These are phyloP conservation scores for Bambusicola thoracicus DNA, from an alignment of 2,113 vertebrate species.

Conservation along the genomic window DNA sequence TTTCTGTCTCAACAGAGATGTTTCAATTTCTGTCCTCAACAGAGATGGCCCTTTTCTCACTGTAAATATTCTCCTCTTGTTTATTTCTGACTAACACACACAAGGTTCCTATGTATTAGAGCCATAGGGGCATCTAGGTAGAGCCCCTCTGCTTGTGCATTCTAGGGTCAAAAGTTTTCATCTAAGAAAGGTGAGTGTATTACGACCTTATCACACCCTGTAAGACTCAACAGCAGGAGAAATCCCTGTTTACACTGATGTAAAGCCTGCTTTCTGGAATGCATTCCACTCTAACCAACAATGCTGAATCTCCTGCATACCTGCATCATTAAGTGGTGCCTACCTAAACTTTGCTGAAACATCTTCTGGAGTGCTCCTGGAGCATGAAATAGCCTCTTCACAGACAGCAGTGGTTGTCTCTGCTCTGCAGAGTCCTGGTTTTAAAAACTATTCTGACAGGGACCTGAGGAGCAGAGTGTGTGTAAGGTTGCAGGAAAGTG, in stretches of 20 bases:
- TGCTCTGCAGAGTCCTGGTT: neutral
- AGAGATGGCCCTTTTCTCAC: neutral
- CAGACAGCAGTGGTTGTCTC: neutral
- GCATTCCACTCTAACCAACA: neutral
- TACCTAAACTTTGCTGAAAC: neutral
- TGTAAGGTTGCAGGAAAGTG: neutral
- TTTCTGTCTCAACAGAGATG: neutral
- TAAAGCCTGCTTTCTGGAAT: neutral
- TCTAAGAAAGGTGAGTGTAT: neutral
- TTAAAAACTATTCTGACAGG: neutral
- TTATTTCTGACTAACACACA: neutral
- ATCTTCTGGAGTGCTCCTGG: rapidly evolving
- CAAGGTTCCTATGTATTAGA: neutral
- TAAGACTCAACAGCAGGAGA: neutral
- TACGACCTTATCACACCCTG: no score
- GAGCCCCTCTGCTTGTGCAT: neutral
- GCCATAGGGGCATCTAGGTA: neutral
- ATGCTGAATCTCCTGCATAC: neutral
- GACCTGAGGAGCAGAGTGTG: neutral
- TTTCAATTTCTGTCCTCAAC: no score
- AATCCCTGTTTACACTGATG: neutral
- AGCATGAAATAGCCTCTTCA: neutral
- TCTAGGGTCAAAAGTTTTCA: neutral
- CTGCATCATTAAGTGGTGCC: neutral
- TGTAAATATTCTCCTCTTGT: neutral